Evolutionary conservation across 2,888 invertebrate species (phyloP), one percentile per base, ranked within the genome.

Genomic region (Ecdyonurus torrentis): DNA sequence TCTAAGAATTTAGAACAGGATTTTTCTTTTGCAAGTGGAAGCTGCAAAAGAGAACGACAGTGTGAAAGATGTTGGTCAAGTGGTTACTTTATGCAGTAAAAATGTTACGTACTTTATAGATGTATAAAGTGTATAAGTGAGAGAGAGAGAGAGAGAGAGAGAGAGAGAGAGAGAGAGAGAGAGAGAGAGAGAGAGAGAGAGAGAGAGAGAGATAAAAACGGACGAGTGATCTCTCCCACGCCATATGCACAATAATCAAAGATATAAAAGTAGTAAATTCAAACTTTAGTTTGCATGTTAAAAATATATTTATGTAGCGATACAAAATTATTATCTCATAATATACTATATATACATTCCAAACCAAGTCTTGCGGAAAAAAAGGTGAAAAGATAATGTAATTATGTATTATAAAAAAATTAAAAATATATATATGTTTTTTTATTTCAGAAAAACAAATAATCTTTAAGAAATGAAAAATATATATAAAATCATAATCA

Each of bases 121-220:
- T n/a, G n/a, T n/a, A n/a, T n/a, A n/a, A n/a, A n/a, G n/a, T n/a
- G n/a, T n/a, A n/a, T n/a, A n/a, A n/a, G n/a, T n/a, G 66, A 64
- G 63, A 63, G 58, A 66, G 66, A 64, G 61, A 59, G 61, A 58
- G 61, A 59, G 61, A 60, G 52, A 64, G 23, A 25, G 23, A 65
- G 62, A 66, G 66, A 65, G 67, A 63, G 64, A 68, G 64, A 65
- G 64, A 58, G 64, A 64, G 68, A 68, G 62, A 67, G 65, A 65
- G 67, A n/a, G 65, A 66, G 66, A 63, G 52, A 50, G 55, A 24
- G 63, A 23, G 37, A 23, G 50, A 23, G 63, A 25, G 59, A n/a
- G n/a, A n/a, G n/a, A n/a, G 50, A 50, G 50, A n/a, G n/a, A n/a
- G n/a, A n/a, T n/a, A n/a, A n/a, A n/a, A n/a, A n/a, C n/a, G n/a